Conservation (phyloP, 2,113 vertebrate genomes). For the Machaerirhynchus nigripectus region DNA sequence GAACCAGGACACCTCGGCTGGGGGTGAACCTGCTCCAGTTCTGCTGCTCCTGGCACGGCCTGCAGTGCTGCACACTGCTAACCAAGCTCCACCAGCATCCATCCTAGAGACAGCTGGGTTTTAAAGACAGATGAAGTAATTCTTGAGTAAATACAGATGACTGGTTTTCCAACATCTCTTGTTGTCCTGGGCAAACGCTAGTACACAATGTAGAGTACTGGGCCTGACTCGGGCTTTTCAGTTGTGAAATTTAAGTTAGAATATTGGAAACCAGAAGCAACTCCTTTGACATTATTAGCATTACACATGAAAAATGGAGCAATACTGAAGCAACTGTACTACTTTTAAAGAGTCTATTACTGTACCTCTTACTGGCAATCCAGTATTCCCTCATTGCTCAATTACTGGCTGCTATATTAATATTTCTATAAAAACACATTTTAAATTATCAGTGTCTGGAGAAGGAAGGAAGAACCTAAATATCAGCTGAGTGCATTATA, state of each 20-base stretch:
- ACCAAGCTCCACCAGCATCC: neutral
- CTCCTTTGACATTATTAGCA: neutral
- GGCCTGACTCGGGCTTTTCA: neutral
- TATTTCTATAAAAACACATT: neutral
- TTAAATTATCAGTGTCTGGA: neutral
- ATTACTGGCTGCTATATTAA: neutral
- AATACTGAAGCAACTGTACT: neutral
- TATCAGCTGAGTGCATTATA: neutral
- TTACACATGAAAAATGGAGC: neutral
- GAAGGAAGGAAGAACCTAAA: neutral
- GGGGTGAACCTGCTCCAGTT: neutral
- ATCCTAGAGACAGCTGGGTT: neutral
- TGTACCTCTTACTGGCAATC: neutral
- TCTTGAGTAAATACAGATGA: neutral
- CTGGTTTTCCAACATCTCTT: neutral
- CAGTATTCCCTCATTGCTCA: neutral
- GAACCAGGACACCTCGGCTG: neutral
- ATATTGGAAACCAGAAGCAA: neutral
- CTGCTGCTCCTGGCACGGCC: neutral
- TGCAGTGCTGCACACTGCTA: neutral
- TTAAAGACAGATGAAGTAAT: neutral
- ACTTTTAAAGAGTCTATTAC: neutral
- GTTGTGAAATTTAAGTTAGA: neutral
- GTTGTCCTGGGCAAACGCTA: neutral
- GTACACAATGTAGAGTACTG: neutral